These are phyloP conservation scores for Drosophila cracens DNA, from an alignment of 2,888 invertebrate genomes.

Conservation along the genomic window DNA sequence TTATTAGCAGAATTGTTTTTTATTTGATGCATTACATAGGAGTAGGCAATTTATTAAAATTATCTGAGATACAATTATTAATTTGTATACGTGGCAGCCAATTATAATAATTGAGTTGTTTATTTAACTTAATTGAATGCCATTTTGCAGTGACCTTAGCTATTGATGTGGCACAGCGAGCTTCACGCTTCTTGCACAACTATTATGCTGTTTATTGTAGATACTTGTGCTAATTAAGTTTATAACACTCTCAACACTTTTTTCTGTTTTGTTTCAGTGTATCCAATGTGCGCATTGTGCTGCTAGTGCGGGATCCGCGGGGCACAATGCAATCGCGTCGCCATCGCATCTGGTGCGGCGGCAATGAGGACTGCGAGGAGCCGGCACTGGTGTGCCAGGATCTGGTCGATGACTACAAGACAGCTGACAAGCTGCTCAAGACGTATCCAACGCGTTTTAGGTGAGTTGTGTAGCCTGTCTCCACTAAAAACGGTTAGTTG, in stretches of 20 bases:
- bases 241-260: slow-evolving; percentile 8
- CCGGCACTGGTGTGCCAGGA: slow-evolving; percentile 92
- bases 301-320: slow-evolving; percentile 93
- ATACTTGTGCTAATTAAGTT: slow-evolving; percentile 14
- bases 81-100: slow-evolving; percentile 26
- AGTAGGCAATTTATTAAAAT: not conserved
- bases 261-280: slow-evolving; percentile 85
- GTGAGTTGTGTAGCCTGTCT: slow-evolving; percentile 86
- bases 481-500: not conserved
- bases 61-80: slow-evolving; percentile 16
- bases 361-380: slow-evolving; percentile 92
- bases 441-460: slow-evolving; percentile 90
- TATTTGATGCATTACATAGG: not conserved
- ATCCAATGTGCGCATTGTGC: slow-evolving; percentile 89
- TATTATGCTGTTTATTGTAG: slow-evolving; percentile 50
- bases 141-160: slow-evolving; percentile 37
- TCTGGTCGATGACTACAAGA: slow-evolving; percentile 92
- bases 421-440: slow-evolving; percentile 89
- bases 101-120: slow-evolving; percentile 40
- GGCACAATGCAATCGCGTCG: slow-evolving; percentile 94
- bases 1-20: not conserved
- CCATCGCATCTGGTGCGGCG: slow-evolving; percentile 89
- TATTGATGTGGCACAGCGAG: slow-evolving; percentile 62
- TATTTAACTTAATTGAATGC: slow-evolving; percentile 68
- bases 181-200: slow-evolving; percentile 71